Conservation (phyloP, 2,113 vertebrate species). For the Aspidoscelis tigris region DNA sequence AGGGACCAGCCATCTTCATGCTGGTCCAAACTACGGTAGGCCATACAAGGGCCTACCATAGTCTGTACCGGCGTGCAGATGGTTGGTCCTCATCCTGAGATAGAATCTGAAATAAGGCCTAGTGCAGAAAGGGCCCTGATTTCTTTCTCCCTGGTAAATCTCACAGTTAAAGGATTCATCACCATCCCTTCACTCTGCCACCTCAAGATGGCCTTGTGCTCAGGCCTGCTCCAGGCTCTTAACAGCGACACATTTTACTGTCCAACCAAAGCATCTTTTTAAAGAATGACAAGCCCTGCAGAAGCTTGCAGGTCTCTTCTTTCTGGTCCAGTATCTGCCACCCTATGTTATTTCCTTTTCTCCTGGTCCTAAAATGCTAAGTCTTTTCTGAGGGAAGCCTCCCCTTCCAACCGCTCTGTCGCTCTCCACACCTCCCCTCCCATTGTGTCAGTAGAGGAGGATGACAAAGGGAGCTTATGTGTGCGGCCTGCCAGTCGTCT, state of each 20-base stretch:
- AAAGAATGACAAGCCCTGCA: no score
- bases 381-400: neutral
- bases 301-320: no score
- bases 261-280: neutral
- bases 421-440: constrained; percentile 3
- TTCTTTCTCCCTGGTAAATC: neutral
- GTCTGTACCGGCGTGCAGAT: no score
- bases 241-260: neutral
- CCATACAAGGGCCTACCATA: no score
- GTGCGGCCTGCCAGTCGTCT: constrained; percentile 3
- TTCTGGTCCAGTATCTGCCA: no score
- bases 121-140: no score
- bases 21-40: no score
- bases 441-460: neutral
- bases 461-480: constrained; percentile 38
- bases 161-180: neutral
- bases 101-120: no score
- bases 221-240: neutral
- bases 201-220: neutral
- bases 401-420: constrained; percentile 1
- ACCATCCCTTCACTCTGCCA: neutral
- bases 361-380: neutral
- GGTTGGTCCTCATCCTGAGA: no score
- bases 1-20: no score
- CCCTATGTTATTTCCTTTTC: neutral